Evolutionary conservation across 2,888 invertebrate species (phyloP), one percentile per base, ranked within the genome.

Genomic region (Cheilosia impressa): DNA sequence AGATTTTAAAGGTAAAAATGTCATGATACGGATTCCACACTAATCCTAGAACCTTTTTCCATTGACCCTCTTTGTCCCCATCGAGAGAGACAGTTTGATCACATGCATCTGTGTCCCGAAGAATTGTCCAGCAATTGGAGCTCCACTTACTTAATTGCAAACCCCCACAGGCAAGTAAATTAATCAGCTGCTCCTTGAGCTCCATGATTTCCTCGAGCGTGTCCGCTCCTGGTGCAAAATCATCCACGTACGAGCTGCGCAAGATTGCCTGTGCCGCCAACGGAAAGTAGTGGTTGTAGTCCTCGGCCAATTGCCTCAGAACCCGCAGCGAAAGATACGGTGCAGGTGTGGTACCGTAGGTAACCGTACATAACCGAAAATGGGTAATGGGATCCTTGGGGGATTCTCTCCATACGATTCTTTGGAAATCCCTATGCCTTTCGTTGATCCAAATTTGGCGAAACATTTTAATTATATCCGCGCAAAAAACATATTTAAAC

Each of bases 401-500:
- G n/a, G n/a, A n/a, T n/a, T n/a, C n/a, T n/a, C n/a, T n/a, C n/a
- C n/a, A n/a, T n/a, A n/a, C n/a, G n/a, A n/a, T n/a, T n/a, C n/a
- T n/a, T n/a, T n/a, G n/a, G n/a, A n/a, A n/a, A n/a, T n/a, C n/a
- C n/a, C n/a, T n/a, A n/a, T 19, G 19, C 19, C 19, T 19, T 19
- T 19, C 63, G 10, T 73, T 55, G 4, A 63, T 45, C 9, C 1
- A 19, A 19, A 19, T 2, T 19, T 19, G 22, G 22, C 22, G 22
- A 22, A 22, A 22, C 22, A 22, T 22, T 22, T 22, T 22, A 2
- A 22, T 22, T 22, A 22, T 22, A 22, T 22, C 2, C 22, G 22
- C 22, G 22, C 63, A 62, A 63, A 63, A 73, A 19, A 73, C 72
- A 17, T 62, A 72, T 50, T 62, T 72, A 7, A 38, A 58, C 7